Percentiles rank a stretch among this genome's conserved stretches.
Conservation (phyloP, 1,140 invertebrate species). For the Heliconius himera region DNA sequence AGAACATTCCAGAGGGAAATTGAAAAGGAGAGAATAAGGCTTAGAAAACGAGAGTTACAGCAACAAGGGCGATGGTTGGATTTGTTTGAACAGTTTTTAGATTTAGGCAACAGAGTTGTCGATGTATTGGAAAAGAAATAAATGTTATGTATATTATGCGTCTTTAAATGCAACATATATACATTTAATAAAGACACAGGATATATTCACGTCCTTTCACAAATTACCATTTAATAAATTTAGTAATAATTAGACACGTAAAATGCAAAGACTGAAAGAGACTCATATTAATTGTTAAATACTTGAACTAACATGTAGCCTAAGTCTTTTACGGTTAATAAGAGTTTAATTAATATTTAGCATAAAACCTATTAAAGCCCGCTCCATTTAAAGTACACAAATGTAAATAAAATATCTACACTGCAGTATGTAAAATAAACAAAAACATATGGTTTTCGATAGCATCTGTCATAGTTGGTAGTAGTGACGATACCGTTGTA, state of each 20-base stretch:
- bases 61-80: conserved; percentile 19
- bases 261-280: too few species aligned
- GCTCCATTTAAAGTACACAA: too few species aligned
- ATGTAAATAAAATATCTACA: background rate
- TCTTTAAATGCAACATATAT: too few species aligned
- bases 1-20: conserved; percentile 10
- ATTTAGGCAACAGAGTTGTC: conserved; percentile 23
- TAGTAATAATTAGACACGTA: too few species aligned
- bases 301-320: too few species aligned
- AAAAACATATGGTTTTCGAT: background rate
- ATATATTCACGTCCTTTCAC: too few species aligned
- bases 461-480: background rate
- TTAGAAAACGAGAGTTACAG: conserved; percentile 15
- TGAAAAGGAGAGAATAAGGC: conserved; percentile 14
- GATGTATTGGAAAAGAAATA: conserved; percentile 18
- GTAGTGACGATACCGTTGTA: background rate
- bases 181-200: too few species aligned
- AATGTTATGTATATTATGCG: background rate
- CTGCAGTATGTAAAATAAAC: background rate
- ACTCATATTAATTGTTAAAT: too few species aligned
- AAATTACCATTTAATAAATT: too few species aligned
- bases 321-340: too few species aligned
- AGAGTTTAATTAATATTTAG: too few species aligned
- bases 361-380: too few species aligned
- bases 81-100: conserved; percentile 24